Conservation (phyloP, 2,113 vertebrate genomes). For the Oryzias curvinotus region DNA sequence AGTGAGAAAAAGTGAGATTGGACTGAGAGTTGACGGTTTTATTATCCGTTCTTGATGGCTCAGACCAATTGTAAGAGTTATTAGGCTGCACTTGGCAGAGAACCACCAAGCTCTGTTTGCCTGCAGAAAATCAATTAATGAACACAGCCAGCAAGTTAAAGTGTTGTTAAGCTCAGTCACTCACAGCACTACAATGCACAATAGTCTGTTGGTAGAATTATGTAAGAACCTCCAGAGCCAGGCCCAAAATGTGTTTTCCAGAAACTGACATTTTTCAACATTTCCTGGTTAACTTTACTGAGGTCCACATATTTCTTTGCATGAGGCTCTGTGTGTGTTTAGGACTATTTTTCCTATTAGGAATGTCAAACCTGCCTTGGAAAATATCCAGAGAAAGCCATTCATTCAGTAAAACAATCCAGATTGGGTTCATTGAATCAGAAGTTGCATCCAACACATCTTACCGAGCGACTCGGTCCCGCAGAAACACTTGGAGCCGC, state of each 20-base stretch:
- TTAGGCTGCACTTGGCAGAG: slow-evolving; percentile 57
- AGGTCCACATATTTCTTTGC: slow-evolving; percentile 15
- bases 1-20: slow-evolving; percentile 14
- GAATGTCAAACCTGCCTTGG: slow-evolving; percentile 43
- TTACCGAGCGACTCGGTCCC: neutral
- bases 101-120: slow-evolving; percentile 28
- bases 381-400: slow-evolving; percentile 22
- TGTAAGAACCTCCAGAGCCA: slow-evolving; percentile 44
- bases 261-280: slow-evolving; percentile 52
- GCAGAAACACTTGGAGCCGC: slow-evolving; percentile 5
- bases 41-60: slow-evolving; percentile 59
- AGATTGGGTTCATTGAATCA: slow-evolving; percentile 58
- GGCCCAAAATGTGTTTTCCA: slow-evolving; percentile 67
- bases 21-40: slow-evolving; percentile 53
- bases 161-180: slow-evolving; percentile 28
- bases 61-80: slow-evolving; percentile 59
- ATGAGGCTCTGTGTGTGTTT: slow-evolving; percentile 6
- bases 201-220: slow-evolving; percentile 48
- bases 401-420: slow-evolving; percentile 61
- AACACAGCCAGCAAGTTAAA: slow-evolving; percentile 24
- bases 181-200: slow-evolving; percentile 49
- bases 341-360: slow-evolving; percentile 41
- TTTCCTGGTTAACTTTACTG: slow-evolving; percentile 61
- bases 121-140: slow-evolving; percentile 47
- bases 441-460: slow-evolving; percentile 66